phyloP scores from a whole-genome alignment of 2,797 vertebrate genomes.

The Sciurus carolinensis region DNA sequence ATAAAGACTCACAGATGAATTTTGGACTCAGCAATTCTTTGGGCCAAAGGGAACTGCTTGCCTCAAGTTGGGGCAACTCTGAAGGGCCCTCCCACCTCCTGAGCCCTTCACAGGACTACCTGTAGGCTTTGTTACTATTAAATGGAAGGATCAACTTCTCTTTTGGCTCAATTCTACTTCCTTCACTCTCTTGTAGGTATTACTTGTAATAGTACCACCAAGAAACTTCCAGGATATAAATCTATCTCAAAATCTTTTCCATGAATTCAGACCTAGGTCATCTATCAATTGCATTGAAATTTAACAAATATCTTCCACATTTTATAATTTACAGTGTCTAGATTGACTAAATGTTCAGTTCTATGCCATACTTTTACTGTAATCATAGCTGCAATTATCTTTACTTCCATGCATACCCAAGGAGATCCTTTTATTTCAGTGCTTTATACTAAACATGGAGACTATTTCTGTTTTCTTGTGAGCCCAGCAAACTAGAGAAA shows the following conservation, averaged over 20 bases:
- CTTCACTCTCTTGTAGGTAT: neutral
- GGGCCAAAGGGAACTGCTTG: neutral
- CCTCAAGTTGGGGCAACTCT: neutral
- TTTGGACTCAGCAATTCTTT: neutral
- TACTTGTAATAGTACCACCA: neutral
- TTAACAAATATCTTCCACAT: neutral
- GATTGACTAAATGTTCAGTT: neutral
- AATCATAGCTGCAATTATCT: neutral
- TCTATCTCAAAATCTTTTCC: neutral
- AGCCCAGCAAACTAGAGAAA: neutral
- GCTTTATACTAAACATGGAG: neutral
- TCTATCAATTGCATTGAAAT: neutral
- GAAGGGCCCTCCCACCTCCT: neutral
- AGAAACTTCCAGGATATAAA: neutral
- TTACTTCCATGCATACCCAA: neutral
- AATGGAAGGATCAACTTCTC: neutral
- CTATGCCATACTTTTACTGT: neutral
- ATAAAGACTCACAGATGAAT: conserved; percentile 6
- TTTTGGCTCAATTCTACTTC: neutral
- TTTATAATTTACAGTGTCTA: conserved; percentile 40
- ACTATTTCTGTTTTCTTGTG: neutral
- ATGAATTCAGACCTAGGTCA: neutral
- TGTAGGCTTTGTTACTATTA: neutral
- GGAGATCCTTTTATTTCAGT: neutral
- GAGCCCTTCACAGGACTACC: neutral